Percentiles rank a stretch among this genome's conserved stretches.
Evolutionary conservation across 2,113 vertebrate species (phyloP).

Genomic region (zebrafish (Danio rerio)): GRCz12tu NC_133179.1:7868501-7869000

Average conservation of each 20-base stretch:
- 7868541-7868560: too few relatives aligned
- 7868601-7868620: too few relatives aligned
- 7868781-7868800: conserved; percentile 50
- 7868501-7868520: too few relatives aligned
- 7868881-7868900: conserved; percentile 40
- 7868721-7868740: too few relatives aligned
- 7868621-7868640: too few relatives aligned
- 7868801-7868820: conserved; percentile 25
- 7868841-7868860: conserved; percentile 37
- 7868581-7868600: too few relatives aligned
- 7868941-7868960: neutral
- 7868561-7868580: too few relatives aligned
- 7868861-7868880: conserved; percentile 46
- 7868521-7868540: too few relatives aligned
- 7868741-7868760: conserved; percentile 26
- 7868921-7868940: conserved; percentile 5
- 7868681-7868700: too few relatives aligned
- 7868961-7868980: conserved; percentile 42
- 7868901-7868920: conserved; percentile 19
- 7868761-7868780: conserved; percentile 3
- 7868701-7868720: too few relatives aligned
- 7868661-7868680: too few relatives aligned
- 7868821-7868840: conserved; percentile 44
- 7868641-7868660: too few relatives aligned
- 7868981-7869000: conserved; percentile 51